Percentiles rank a stretch among this genome's conserved stretches.
phyloP scores from a whole-genome alignment of 2,113 vertebrate genomes.

The Mustela lutreola region DNA sequence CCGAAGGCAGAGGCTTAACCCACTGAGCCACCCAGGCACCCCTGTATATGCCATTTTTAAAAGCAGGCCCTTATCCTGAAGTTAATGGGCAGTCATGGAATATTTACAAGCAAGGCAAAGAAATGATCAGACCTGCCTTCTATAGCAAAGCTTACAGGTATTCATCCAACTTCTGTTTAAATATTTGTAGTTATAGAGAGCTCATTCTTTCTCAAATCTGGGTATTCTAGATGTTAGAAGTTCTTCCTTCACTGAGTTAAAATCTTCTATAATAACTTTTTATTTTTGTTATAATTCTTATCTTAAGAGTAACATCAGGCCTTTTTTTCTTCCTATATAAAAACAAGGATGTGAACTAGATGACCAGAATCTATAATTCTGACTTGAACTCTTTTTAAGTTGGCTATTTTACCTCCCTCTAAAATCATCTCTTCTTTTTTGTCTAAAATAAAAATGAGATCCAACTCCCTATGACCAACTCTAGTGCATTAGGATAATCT shows the following conservation, averaged over 20 bases:
- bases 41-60: not conserved
- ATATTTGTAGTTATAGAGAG: constrained; percentile 41
- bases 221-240: not conserved
- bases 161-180: constrained; percentile 40
- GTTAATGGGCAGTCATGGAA: not conserved
- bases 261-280: constrained; percentile 3
- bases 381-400: constrained; percentile 10
- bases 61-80: constrained; percentile 25
- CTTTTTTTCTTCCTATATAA: constrained; percentile 58
- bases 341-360: constrained; percentile 38
- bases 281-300: not conserved
- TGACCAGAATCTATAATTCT: constrained; percentile 31
- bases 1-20: too few species aligned
- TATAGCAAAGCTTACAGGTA: constrained; percentile 28
- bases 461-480: constrained; percentile 16
- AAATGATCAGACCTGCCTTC: not conserved
- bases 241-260: not conserved
- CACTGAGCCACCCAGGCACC: not conserved
- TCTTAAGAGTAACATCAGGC: not conserved
- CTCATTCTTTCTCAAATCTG: constrained; percentile 31
- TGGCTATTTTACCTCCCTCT: not conserved
- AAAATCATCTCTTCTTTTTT: constrained; percentile 14
- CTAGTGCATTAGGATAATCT: constrained; percentile 51
- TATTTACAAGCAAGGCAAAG: constrained; percentile 25
- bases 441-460: constrained; percentile 63